Conservation (phyloP, 2,797 vertebrate genomes). For the Schizopygopsis malacanthus region DNA sequence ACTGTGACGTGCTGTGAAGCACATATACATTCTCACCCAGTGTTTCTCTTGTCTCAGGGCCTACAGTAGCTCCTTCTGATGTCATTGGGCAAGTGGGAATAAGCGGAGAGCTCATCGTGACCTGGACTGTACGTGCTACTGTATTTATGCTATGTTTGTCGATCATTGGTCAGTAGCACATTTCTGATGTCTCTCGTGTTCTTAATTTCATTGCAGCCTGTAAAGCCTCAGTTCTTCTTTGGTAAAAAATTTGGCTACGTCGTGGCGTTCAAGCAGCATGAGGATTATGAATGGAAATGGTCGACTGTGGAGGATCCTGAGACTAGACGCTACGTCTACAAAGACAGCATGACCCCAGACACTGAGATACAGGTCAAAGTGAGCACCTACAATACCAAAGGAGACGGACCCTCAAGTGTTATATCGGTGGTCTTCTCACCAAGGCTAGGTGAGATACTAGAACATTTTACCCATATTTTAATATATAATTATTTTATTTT, state of each 20-base stretch:
- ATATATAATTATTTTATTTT: neutral
- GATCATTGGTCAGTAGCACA: too few relatives aligned
- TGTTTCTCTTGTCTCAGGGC: conserved; percentile 75
- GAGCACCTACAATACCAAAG: conserved; percentile 92
- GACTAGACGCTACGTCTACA: conserved; percentile 88
- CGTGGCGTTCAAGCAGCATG: conserved; percentile 92
- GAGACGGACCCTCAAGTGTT: conserved; percentile 92
- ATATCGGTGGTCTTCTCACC: conserved; percentile 90
- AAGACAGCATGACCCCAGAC: conserved; percentile 86
- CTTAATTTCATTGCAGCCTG: conserved; percentile 77
- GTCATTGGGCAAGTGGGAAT: conserved; percentile 90
- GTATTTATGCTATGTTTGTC: neutral
- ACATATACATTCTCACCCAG: conserved; percentile 11
- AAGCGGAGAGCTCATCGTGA: conserved; percentile 92
- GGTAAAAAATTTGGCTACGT: conserved; percentile 96
- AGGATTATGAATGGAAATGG: conserved; percentile 91
- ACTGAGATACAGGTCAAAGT: conserved; percentile 95
- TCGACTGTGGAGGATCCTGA: conserved; percentile 93
- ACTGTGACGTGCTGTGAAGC: neutral
- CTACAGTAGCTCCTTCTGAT: conserved; percentile 89
- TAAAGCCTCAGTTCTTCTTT: conserved; percentile 92
- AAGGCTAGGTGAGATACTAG: conserved; percentile 76
- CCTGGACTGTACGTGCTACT: conserved; percentile 86
- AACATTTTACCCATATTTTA: neutral
- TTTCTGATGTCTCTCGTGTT: neutral